Conservation (phyloP, 2,113 vertebrate species). For the Axis porcinus region DNA sequence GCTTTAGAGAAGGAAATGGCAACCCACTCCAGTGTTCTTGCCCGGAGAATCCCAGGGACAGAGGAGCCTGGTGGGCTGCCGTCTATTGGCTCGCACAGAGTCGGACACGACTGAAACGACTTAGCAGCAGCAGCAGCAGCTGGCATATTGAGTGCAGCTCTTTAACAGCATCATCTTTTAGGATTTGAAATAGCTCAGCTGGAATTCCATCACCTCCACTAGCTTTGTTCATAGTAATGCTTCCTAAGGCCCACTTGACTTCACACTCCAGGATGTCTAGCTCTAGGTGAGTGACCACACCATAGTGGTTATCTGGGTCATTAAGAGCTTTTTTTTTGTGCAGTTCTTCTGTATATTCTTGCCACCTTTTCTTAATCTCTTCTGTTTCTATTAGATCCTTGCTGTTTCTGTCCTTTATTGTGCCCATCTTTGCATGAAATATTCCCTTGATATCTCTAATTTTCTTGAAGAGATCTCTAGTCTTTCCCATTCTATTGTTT, state of each 20-base stretch:
- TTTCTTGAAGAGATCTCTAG: neutral
- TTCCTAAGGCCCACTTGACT: neutral
- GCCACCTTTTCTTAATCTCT: neutral
- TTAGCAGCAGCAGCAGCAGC: neutral
- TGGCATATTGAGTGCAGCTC: neutral
- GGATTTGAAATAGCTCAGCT: neutral
- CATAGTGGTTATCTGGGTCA: neutral
- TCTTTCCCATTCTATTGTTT: neutral
- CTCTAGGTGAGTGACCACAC: neutral
- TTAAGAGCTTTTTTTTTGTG: neutral
- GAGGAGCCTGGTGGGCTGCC: fast-evolving
- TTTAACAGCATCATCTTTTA: neutral
- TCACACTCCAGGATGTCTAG: neutral
- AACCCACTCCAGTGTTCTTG: neutral
- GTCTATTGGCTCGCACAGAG: neutral
- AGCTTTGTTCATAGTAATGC: neutral
- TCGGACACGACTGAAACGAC: fast-evolving
- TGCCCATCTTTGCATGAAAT: neutral
- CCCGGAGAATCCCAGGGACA: neutral
- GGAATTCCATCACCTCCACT: neutral
- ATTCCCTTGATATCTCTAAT: neutral
- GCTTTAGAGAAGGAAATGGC: neutral
- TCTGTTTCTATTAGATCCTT: neutral
- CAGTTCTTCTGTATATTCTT: neutral
- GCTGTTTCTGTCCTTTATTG: neutral